These are phyloP conservation scores for Ephialtes manifestator DNA, from an alignment of 2,888 invertebrate species.

Conservation along the genomic window DNA sequence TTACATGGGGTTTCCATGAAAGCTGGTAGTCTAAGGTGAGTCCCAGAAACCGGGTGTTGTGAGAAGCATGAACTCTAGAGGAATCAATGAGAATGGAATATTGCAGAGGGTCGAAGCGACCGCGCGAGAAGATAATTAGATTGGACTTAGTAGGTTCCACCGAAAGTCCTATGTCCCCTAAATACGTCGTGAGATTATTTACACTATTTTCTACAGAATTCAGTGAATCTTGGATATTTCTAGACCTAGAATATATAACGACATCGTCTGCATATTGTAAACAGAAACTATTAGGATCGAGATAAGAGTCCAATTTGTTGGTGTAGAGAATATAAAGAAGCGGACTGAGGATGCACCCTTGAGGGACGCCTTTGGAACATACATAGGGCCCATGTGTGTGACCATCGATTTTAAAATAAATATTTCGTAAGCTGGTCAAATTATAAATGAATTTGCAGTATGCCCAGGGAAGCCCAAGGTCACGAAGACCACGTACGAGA, in stretches of 20 bases:
- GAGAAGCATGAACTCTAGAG: neutral
- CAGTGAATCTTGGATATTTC: neutral
- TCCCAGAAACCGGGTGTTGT: constrained; percentile 22
- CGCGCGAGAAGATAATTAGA: too few relatives aligned
- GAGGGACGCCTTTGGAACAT: neutral
- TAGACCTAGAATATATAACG: neutral
- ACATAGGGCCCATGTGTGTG: neutral
- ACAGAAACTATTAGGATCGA: neutral
- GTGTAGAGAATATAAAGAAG: too few relatives aligned
- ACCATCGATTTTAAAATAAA: neutral
- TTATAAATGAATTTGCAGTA: too few relatives aligned
- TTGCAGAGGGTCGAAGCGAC: too few relatives aligned
- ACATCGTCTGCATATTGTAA: neutral
- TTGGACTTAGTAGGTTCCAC: too few relatives aligned
- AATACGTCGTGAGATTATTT: too few relatives aligned
- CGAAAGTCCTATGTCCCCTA: too few relatives aligned
- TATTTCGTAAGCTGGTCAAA: neutral
- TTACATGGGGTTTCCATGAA: too few relatives aligned
- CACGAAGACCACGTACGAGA: neutral
- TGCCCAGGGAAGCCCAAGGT: neutral
- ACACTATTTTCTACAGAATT: too few relatives aligned
- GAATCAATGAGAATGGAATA: neutral
- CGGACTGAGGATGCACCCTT: constrained; percentile 18
- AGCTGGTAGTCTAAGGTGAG: constrained; percentile 31
- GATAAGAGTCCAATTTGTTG: too few relatives aligned